A percentile compares a stretch with the other conserved stretches of the same genome.
These are phyloP conservation scores for Mellivora capensis DNA, from an alignment of 2,113 vertebrate genomes.

Conservation along the genomic window DNA sequence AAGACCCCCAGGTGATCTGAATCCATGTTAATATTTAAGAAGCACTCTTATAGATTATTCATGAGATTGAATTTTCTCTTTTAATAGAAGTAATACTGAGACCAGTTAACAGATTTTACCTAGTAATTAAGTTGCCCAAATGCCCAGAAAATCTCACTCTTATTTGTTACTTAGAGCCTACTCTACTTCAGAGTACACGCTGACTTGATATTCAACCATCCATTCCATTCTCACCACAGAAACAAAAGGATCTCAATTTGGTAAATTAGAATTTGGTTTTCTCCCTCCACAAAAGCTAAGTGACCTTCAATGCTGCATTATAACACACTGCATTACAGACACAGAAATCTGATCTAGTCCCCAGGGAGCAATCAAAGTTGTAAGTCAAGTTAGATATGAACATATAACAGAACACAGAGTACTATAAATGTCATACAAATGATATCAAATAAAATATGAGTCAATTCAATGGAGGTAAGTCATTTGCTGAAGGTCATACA, in stretches of 20 bases:
- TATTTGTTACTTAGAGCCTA: background rate
- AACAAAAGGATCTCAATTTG: background rate
- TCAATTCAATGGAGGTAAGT: slow-evolving; percentile 3
- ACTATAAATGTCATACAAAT: slow-evolving; percentile 6
- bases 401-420: background rate
- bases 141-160: background rate
- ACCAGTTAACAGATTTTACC: background rate
- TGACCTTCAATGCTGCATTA: background rate
- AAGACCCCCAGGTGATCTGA: background rate
- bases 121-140: background rate
- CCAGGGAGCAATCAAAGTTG: background rate
- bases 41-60: background rate
- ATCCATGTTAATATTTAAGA: background rate
- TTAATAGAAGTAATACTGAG: background rate
- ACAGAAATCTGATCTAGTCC: background rate
- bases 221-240: background rate
- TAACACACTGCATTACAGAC: background rate
- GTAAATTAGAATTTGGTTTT: background rate
- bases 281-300: background rate
- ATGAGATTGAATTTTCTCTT: background rate
- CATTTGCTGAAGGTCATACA: slow-evolving; percentile 34
- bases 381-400: slow-evolving; percentile 35
- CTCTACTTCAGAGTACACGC: background rate
- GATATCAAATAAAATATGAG: slow-evolving; percentile 30
- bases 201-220: background rate